Conservation (phyloP, 2,888 invertebrate species). For the Acanthopleura granulata region DNA sequence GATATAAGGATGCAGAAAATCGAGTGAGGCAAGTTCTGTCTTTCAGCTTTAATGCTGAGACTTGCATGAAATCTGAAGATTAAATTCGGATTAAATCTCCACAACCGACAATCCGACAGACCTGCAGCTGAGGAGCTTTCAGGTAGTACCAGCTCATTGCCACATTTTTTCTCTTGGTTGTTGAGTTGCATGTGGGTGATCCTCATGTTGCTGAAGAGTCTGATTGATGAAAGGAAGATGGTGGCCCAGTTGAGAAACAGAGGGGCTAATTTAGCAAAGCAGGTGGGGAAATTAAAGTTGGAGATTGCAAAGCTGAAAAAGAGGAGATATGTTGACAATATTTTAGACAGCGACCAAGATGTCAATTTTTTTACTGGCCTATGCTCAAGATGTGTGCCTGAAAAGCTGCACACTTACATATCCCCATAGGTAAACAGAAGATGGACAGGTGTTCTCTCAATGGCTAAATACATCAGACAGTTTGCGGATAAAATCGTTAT, state of each 20-base stretch:
- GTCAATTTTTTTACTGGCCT: slow-evolving; percentile 33
- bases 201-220: neutral
- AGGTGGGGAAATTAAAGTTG: neutral
- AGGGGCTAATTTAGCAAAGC: neutral
- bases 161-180: neutral
- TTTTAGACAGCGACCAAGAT: slow-evolving; percentile 27
- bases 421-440: slow-evolving; percentile 29
- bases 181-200: neutral
- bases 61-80: neutral
- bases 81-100: neutral
- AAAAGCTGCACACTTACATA: slow-evolving; percentile 27
- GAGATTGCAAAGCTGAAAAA: neutral
- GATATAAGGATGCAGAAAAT: slow-evolving; percentile 25
- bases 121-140: neutral
- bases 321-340: slow-evolving; percentile 18
- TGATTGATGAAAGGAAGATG: neutral
- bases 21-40: slow-evolving; percentile 26
- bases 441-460: slow-evolving; percentile 28
- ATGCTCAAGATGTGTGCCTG: slow-evolving; percentile 20
- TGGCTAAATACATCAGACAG: slow-evolving; percentile 20
- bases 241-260: neutral
- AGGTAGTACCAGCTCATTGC: neutral
- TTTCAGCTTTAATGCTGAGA: slow-evolving; percentile 9
- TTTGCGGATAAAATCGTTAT: slow-evolving; percentile 22
- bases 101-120: neutral